A percentile compares a stretch with the other conserved stretches of the same genome.
These are phyloP conservation scores for Fopius arisanus DNA, from an alignment of 1,140 invertebrate genomes.

Conservation along the genomic window DNA sequence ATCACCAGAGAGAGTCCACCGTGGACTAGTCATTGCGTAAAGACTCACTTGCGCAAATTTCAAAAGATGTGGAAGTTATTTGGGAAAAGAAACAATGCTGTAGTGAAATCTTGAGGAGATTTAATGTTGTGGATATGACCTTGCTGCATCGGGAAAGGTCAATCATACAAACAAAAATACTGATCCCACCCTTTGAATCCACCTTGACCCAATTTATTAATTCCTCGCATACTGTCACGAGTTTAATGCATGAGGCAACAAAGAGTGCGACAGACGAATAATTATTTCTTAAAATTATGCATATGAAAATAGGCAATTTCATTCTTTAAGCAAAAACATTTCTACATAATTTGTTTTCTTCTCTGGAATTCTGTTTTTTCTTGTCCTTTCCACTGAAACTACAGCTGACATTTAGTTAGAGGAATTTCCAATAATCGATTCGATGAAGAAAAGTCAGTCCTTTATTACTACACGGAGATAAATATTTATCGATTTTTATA, in stretches of 20 bases:
- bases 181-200: background rate
- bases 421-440: too few relatives aligned
- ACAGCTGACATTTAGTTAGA: too few relatives aligned
- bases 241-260: slow-evolving; percentile 18
- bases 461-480: too few relatives aligned
- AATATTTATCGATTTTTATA: too few relatives aligned
- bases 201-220: slow-evolving; percentile 25
- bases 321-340: too few relatives aligned
- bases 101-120: background rate
- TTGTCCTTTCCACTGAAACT: too few relatives aligned
- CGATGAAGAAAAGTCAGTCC: too few relatives aligned
- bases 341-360: too few relatives aligned
- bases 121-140: background rate
- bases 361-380: too few relatives aligned
- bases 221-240: background rate
- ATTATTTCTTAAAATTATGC: too few relatives aligned
- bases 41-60: background rate
- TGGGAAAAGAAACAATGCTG: background rate
- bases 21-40: background rate
- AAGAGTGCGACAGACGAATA: background rate
- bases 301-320: too few relatives aligned
- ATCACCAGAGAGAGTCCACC: background rate
- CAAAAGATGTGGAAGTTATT: background rate
- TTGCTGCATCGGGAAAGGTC: slow-evolving; percentile 1
- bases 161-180: background rate